These are phyloP conservation scores for Mamestra brassicae DNA, from an alignment of 2,888 invertebrate species.

Conservation along the genomic window DNA sequence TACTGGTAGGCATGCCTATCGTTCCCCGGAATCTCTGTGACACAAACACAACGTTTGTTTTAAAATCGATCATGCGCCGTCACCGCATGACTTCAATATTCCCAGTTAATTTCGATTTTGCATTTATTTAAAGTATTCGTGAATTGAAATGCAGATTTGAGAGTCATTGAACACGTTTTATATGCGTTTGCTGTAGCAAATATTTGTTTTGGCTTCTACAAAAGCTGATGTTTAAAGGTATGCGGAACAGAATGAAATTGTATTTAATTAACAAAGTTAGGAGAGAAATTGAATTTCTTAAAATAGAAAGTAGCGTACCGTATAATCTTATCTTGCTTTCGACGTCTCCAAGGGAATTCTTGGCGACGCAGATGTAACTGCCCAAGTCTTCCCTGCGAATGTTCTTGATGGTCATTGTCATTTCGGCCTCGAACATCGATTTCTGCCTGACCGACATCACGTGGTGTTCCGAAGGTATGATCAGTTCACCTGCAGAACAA, in stretches of 20 bases:
- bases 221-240: constrained; percentile 36
- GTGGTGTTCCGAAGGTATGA: constrained; percentile 96
- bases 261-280: constrained; percentile 45
- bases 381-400: constrained; percentile 95
- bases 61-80: constrained; percentile 35
- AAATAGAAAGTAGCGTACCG: constrained; percentile 89
- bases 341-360: constrained; percentile 96
- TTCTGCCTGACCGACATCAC: constrained; percentile 94
- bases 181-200: constrained; percentile 45
- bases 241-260: constrained; percentile 33
- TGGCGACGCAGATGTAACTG: constrained; percentile 96
- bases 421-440: constrained; percentile 95
- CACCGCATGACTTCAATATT: constrained; percentile 41
- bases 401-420: constrained; percentile 95
- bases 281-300: constrained; percentile 26
- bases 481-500: constrained; percentile 93
- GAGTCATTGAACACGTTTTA: constrained; percentile 51
- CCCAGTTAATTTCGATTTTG: constrained; percentile 47
- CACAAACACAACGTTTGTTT: constrained; percentile 52
- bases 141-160: constrained; percentile 61
- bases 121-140: constrained; percentile 55
- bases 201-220: constrained; percentile 23
- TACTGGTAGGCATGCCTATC: constrained; percentile 87
- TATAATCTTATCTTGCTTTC: constrained; percentile 97
- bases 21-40: constrained; percentile 88